Conservation (phyloP, 2,797 vertebrate species). For the Peromyscus attwateri region DNA sequence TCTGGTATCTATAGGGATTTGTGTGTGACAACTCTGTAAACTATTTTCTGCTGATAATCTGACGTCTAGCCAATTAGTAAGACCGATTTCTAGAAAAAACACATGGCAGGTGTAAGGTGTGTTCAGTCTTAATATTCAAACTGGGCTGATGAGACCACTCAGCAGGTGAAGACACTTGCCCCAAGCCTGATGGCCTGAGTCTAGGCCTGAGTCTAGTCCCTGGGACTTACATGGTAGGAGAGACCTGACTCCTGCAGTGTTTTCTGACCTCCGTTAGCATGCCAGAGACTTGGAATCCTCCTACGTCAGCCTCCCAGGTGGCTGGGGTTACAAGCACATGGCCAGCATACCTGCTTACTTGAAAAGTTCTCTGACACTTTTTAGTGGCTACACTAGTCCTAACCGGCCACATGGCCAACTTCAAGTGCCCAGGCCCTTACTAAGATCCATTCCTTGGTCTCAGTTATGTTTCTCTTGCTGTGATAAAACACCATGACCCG, state of each 20-base stretch:
- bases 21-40: background rate
- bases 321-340: background rate
- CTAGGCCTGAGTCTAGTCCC: too few relatives aligned
- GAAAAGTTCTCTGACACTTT: background rate
- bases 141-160: background rate
- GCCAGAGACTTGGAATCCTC: too few relatives aligned
- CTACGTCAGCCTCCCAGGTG: background rate
- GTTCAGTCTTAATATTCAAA: background rate
- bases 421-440: background rate
- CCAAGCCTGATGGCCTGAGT: background rate
- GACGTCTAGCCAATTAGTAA: background rate
- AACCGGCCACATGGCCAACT: too few relatives aligned
- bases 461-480: background rate
- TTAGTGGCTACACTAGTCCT: too few relatives aligned
- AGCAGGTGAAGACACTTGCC: background rate
- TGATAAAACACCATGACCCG: background rate
- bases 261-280: background rate
- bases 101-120: background rate
- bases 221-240: too few relatives aligned
- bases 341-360: too few relatives aligned
- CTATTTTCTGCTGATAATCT: background rate
- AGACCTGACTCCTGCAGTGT: too few relatives aligned
- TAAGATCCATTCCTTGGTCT: background rate
- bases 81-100: background rate
- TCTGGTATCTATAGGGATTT: background rate